Evolutionary conservation across 2,888 invertebrate species (phyloP), one percentile per base, ranked within the genome.

Genomic region (Lacanobia wlatinum): DNA sequence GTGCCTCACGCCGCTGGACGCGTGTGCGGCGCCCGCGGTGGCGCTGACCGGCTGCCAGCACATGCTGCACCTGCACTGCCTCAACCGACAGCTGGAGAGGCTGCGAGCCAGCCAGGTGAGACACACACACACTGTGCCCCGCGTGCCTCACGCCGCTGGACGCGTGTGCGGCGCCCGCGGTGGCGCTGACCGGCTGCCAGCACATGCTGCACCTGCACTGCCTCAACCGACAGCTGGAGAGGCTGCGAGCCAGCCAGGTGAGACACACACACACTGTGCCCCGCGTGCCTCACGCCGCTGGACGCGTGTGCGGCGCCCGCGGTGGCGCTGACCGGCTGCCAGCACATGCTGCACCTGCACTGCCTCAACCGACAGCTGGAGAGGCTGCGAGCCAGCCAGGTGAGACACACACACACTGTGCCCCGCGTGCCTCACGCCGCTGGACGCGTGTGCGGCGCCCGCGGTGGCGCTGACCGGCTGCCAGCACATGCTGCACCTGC

Each of bases 151-250:
- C 97, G 86, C 28, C 97, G 97, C 77, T n/a, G n/a, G n/a, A n/a
- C n/a, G n/a, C n/a, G n/a, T n/a, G n/a, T n/a, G n/a, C n/a, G n/a
- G n/a, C n/a, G n/a, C n/a, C n/a, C n/a, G n/a, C n/a, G n/a, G n/a
- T n/a, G n/a, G n/a, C n/a, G n/a, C n/a, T 98, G 97, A 91, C 97
- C 96, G 81, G 97, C 67, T 98, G 98, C 92, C 97, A 97, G 80
- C 28, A 28, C 28, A 28, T 28, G 28, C 28, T 28, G 28, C 28
- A 28, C 28, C 28, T 28, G 28, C 28, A 97, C 86, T 98, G 98
- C 90, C 96, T 98, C 53, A 97, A 97, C 88, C 46, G 56, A 8
- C 78, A 76, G 68, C 78, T 78, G 34, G 97, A 97, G 60, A 97
- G 98, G 96, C 97, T 98, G 60, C 66, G 72, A 7, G 76, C 74